Percentiles rank a stretch among this genome's conserved stretches.
Conservation (phyloP, 2,888 invertebrate genomes). For the Meghimatium bilineatum region DNA sequence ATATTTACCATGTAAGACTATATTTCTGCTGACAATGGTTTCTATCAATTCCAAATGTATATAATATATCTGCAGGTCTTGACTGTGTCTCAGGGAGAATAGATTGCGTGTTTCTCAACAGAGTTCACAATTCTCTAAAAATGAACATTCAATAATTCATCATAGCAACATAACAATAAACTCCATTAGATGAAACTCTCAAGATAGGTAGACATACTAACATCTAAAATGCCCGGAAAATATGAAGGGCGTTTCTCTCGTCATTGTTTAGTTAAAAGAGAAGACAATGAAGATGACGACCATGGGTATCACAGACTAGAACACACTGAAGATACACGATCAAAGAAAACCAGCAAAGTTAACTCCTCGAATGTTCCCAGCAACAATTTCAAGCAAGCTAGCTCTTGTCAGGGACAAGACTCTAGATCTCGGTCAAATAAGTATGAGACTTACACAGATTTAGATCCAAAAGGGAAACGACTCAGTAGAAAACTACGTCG, state of each 20-base stretch:
- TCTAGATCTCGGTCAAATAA: background rate
- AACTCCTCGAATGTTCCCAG: background rate
- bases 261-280: background rate
- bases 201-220: background rate
- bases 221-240: slow-evolving; percentile 10
- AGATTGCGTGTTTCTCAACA: no score
- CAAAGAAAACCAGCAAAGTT: background rate
- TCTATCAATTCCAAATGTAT: no score
- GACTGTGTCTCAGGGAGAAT: no score
- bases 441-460: background rate
- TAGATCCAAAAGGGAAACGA: slow-evolving; percentile 22
- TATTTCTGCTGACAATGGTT: no score
- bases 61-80: no score
- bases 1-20: no score
- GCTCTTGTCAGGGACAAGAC: background rate
- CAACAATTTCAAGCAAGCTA: background rate
- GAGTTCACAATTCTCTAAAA: no score
- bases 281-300: background rate
- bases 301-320: slow-evolving; percentile 25
- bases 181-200: background rate
- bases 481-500: slow-evolving; percentile 23
- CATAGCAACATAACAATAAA: background rate
- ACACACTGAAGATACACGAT: background rate
- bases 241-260: background rate
- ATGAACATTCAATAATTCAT: background rate